Evolutionary conservation across 1,140 invertebrate genomes (phyloP).

Genomic region (Leptinotarsa texana): DNA sequence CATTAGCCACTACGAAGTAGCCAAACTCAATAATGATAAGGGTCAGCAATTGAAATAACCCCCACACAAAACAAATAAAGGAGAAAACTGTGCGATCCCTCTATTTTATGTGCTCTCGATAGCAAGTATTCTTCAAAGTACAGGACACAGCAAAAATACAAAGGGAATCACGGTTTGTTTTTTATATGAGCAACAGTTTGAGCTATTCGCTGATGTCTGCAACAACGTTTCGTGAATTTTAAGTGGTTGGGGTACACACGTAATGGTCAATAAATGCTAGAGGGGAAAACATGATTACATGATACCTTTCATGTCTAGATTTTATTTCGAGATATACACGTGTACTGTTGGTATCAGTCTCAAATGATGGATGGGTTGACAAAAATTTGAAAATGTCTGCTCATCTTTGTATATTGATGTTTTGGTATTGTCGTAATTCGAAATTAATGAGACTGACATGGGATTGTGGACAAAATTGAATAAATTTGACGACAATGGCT

Average conservation of each 20-base stretch:
- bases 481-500: too few species aligned
- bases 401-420: too few species aligned
- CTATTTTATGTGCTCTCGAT: conserved; percentile 37
- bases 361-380: too few species aligned
- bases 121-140: conserved; percentile 25
- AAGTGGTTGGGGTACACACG: conserved; percentile 16
- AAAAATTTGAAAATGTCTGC: too few species aligned
- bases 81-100: conserved; percentile 36
- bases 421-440: too few species aligned
- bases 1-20: conserved; percentile 11
- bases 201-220: conserved; percentile 23
- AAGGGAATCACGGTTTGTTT: conserved; percentile 14
- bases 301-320: conserved; percentile 1
- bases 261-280: conserved; percentile 10
- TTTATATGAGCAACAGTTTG: conserved; percentile 27
- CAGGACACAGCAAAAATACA: conserved; percentile 26
- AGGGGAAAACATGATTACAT: conserved; percentile 13
- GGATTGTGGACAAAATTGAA: too few species aligned
- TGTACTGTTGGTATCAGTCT: too few species aligned
- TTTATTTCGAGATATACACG: not conserved
- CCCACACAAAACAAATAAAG: conserved; percentile 36
- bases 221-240: conserved; percentile 19
- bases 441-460: too few species aligned
- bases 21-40: conserved; percentile 46
- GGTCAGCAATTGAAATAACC: conserved; percentile 46